These are phyloP conservation scores for Thunnus maccoyii DNA, from an alignment of 2,113 vertebrate species.

Conservation along the genomic window DNA sequence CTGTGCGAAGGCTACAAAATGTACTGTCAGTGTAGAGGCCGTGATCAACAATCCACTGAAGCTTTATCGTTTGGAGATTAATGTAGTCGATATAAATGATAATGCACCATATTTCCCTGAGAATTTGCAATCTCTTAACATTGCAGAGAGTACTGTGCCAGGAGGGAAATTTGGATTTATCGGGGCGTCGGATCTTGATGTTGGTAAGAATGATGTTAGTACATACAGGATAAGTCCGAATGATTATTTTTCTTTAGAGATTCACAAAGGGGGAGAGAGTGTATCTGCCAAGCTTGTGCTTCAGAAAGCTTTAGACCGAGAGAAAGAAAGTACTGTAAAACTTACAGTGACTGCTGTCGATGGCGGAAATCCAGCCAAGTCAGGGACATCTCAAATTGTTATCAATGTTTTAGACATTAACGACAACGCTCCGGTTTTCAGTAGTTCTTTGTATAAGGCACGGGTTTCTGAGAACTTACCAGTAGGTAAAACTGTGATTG, in stretches of 20 bases:
- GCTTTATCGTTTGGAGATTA: conserved; percentile 71
- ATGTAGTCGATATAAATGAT: conserved; percentile 77
- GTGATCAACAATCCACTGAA: conserved; percentile 70
- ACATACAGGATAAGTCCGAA: conserved; percentile 73
- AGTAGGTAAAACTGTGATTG: conserved; percentile 10
- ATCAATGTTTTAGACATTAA: conserved; percentile 72
- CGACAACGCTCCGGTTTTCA: conserved; percentile 75
- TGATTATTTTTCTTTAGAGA: conserved; percentile 73
- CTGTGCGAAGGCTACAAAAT: conserved; percentile 55
- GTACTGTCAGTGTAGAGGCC: conserved; percentile 67
- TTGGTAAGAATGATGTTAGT: conserved; percentile 70
- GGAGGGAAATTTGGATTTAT: conserved; percentile 70
- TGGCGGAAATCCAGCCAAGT: conserved; percentile 69
- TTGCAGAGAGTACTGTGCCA: conserved; percentile 63
- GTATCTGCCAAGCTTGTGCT: conserved; percentile 75
- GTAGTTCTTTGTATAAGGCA: conserved; percentile 57
- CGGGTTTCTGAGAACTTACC: conserved; percentile 53
- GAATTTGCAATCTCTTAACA: conserved; percentile 50
- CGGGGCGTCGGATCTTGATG: conserved; percentile 63
- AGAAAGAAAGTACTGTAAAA: conserved; percentile 54
- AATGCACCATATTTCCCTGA: conserved; percentile 74
- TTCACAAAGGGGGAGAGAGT: conserved; percentile 73
- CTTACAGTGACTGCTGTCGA: conserved; percentile 72
- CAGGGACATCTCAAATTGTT: conserved; percentile 62
- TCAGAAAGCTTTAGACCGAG: conserved; percentile 77